phyloP scores from a whole-genome alignment of 2,888 invertebrate genomes.

The Campopleginae sp. region DNA sequence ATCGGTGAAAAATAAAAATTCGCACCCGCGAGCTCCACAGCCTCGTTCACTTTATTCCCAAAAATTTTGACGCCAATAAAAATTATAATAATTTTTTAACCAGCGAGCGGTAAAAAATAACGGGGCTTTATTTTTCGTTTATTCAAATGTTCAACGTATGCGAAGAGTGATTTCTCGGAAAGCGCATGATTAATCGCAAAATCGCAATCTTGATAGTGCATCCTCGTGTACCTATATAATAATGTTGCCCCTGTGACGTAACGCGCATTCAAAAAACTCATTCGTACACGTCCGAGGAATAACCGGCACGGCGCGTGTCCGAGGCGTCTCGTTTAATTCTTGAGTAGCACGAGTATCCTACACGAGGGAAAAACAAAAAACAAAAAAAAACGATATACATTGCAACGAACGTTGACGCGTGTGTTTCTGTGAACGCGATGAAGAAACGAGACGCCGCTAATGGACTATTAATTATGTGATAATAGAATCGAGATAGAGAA shows the following conservation, averaged over 20 bases:
- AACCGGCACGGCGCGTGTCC: slow-evolving; percentile 20
- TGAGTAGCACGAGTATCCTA: slow-evolving; percentile 35
- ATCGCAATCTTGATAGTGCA: slow-evolving; percentile 37
- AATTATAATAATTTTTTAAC: neutral
- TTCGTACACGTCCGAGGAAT: slow-evolving; percentile 9
- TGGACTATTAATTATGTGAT: slow-evolving; percentile 78
- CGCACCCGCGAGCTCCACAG: too few relatives aligned
- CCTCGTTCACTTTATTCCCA: too few relatives aligned
- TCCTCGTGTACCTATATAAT: slow-evolving; percentile 9
- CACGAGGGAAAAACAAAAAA: too few relatives aligned
- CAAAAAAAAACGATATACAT: slow-evolving; percentile 46
- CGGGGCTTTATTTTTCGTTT: neutral
- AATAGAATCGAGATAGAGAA: slow-evolving; percentile 72
- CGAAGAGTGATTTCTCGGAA: slow-evolving; percentile 26
- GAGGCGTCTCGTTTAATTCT: slow-evolving; percentile 27
- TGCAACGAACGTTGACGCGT: neutral
- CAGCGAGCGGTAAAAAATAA: neutral
- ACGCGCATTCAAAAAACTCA: neutral
- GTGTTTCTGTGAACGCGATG: slow-evolving; percentile 15
- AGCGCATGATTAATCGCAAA: slow-evolving; percentile 17
- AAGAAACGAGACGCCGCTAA: slow-evolving; percentile 70
- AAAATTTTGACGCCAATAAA: neutral
- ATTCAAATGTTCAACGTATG: slow-evolving; percentile 6
- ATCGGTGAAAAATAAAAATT: too few relatives aligned
- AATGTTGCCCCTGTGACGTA: neutral